These are phyloP conservation scores for Rhinella marina DNA, from an alignment of 2,797 vertebrate genomes.

Conservation along the genomic window DNA sequence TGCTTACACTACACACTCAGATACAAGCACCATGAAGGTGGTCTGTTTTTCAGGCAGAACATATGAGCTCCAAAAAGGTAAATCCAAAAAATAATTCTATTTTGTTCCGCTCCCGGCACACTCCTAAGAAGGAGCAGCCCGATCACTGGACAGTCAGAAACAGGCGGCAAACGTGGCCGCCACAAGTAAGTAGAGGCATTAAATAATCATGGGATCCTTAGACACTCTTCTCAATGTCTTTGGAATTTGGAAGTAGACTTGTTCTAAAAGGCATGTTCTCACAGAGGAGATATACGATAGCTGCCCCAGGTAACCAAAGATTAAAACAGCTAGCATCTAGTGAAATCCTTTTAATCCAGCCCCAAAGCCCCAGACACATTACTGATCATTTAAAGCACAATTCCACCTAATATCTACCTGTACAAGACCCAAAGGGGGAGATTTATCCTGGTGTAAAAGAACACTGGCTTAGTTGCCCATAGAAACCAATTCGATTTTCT, in stretches of 20 bases:
- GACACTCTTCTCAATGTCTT: conserved; percentile 18
- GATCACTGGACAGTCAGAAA: not conserved
- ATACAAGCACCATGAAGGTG: not conserved
- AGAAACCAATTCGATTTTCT: too few species aligned
- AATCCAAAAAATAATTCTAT: not conserved
- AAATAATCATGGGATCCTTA: conserved; percentile 29
- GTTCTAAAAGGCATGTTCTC: not conserved
- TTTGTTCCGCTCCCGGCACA: not conserved
- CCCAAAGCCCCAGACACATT: not conserved
- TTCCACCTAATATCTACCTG: not conserved
- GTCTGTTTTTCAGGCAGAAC: not conserved
- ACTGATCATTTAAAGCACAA: not conserved
- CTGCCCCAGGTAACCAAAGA: not conserved
- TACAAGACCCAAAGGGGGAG: not conserved
- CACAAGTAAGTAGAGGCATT: not conserved
- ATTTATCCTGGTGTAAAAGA: too few species aligned
- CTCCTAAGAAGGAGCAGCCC: not conserved
- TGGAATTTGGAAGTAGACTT: conserved; percentile 10
- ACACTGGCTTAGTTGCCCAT: too few species aligned
- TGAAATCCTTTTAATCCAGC: not conserved
- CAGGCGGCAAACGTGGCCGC: not conserved
- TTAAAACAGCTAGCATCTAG: not conserved
- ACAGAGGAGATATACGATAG: not conserved
- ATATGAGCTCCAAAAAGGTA: not conserved
- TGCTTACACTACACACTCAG: not conserved